These are phyloP conservation scores for Netta rufina DNA, from an alignment of 2,797 vertebrate genomes.

Conservation along the genomic window DNA sequence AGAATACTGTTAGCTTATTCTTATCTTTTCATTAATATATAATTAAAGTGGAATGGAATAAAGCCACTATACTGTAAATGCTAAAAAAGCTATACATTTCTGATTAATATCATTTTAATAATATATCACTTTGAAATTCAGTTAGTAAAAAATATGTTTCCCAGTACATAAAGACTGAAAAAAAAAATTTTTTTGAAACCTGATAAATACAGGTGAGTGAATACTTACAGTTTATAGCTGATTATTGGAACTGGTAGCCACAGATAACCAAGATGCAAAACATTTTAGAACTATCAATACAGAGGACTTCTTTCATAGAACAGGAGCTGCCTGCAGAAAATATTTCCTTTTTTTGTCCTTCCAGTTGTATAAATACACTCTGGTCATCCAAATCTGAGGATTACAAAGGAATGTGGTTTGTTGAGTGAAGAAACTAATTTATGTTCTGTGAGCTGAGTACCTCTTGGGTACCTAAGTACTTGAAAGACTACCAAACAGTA, in stretches of 20 bases:
- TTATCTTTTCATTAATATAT: not conserved
- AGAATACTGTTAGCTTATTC: not conserved
- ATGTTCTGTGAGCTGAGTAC: not conserved
- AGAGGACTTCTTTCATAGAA: not conserved
- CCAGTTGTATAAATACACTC: not conserved
- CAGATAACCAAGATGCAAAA: not conserved
- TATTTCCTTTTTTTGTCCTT: not conserved
- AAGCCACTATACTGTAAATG: not conserved
- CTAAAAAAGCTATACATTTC: not conserved
- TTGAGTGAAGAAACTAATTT: not conserved
- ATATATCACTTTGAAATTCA: not conserved
- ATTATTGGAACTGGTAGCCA: not conserved
- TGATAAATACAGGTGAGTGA: not conserved
- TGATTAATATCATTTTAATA: not conserved
- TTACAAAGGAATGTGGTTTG: not conserved
- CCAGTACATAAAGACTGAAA: not conserved
- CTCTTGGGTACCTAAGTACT: not conserved
- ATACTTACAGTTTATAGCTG: not conserved
- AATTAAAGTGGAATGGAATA: not conserved
- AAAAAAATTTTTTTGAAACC: not conserved
- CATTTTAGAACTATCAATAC: not conserved
- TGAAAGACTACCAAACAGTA: not conserved
- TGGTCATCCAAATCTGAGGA: not conserved
- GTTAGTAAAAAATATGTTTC: not conserved
- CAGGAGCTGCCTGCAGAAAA: not conserved